phyloP scores from a whole-genome alignment of 2,888 invertebrate genomes.

The Dryadula phaetusa region DNA sequence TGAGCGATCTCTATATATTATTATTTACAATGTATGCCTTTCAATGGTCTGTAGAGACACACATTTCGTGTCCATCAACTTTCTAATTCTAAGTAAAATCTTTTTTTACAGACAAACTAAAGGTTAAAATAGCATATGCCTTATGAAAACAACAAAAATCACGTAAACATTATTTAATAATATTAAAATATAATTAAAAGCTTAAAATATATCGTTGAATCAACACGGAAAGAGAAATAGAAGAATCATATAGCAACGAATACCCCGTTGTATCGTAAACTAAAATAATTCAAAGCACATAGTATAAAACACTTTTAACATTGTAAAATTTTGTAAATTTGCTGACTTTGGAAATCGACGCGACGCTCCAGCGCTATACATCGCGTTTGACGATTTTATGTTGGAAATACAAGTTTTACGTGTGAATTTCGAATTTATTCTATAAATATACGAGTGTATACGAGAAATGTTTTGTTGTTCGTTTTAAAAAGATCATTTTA shows the following conservation, averaged over 20 bases:
- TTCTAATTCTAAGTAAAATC: too few species aligned
- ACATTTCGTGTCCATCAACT: too few species aligned
- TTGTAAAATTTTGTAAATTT: conserved; percentile 7
- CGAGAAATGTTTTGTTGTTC: too few species aligned
- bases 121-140: too few species aligned
- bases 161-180: too few species aligned
- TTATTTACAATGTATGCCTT: too few species aligned
- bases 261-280: neutral
- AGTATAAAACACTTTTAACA: conserved; percentile 7
- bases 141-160: too few species aligned
- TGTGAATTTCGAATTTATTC: conserved; percentile 6
- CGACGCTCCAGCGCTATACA: neutral
- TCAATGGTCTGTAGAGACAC: too few species aligned
- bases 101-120: too few species aligned
- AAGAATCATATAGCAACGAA: neutral
- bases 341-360: conserved; percentile 15
- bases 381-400: conserved; percentile 20
- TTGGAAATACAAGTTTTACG: conserved; percentile 11
- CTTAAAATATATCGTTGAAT: too few species aligned
- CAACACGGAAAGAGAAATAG: neutral
- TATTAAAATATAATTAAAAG: neutral
- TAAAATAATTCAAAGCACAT: neutral
- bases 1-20: too few species aligned
- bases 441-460: neutral
- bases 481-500: too few species aligned